Evolutionary conservation across 2,797 vertebrate species (phyloP).

Genomic region (Podarcis siculus): DNA sequence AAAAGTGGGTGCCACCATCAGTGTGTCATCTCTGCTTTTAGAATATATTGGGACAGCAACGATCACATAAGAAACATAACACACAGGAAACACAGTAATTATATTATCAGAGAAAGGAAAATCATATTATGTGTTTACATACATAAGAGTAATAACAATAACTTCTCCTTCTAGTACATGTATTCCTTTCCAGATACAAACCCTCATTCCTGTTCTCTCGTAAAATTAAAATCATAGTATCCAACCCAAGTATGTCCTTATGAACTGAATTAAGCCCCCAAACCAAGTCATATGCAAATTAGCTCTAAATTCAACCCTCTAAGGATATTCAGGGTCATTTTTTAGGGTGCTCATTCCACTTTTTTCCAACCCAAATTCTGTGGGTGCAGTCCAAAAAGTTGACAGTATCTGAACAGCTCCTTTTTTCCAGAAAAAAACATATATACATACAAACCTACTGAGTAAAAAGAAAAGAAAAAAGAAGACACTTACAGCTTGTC

Average conservation of each 20-base stretch:
- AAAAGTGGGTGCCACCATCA: rapidly evolving
- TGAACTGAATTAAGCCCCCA: background rate
- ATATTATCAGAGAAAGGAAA: background rate
- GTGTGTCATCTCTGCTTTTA: background rate
- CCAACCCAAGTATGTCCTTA: background rate
- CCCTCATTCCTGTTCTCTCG: background rate
- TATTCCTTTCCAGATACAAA: background rate
- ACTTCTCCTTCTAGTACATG: background rate
- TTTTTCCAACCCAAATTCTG: background rate
- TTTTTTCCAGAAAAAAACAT: background rate
- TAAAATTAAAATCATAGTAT: background rate
- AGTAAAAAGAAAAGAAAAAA: conserved; percentile 1
- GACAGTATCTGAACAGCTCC: background rate
- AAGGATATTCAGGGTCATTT: background rate
- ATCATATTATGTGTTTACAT: background rate
- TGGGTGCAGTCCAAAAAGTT: background rate
- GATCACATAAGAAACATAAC: background rate
- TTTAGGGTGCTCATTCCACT: too few species aligned
- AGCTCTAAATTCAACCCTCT: background rate
- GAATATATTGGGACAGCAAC: background rate
- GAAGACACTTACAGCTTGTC: conserved; percentile 92
- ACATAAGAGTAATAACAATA: background rate
- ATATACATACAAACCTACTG: background rate
- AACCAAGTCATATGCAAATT: background rate
- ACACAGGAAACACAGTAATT: too few species aligned